Percentiles rank a stretch among this genome's conserved stretches.
Conservation (phyloP, 2,113 vertebrate species). For the Heloderma charlesbogerti region DNA sequence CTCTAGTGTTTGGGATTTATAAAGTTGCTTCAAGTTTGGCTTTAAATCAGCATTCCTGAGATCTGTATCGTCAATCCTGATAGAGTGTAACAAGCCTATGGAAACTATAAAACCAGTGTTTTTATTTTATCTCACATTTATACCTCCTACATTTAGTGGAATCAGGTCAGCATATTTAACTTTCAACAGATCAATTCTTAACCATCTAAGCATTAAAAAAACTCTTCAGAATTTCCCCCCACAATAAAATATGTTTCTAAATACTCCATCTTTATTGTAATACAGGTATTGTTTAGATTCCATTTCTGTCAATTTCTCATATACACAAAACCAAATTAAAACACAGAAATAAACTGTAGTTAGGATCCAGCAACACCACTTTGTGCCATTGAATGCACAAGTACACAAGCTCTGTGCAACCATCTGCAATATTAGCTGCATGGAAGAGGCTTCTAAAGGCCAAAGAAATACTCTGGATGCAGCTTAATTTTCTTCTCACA, state of each 20-base stretch:
- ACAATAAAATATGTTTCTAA: neutral
- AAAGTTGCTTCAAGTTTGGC: slow-evolving; percentile 20
- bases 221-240: slow-evolving; percentile 28
- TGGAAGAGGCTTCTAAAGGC: neutral
- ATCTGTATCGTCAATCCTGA: slow-evolving; percentile 4
- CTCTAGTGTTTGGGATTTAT: slow-evolving; percentile 35
- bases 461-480: neutral
- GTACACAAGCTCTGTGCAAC: neutral
- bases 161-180: slow-evolving; percentile 1
- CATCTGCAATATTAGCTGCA: neutral
- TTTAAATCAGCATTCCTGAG: slow-evolving; percentile 34
- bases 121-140: slow-evolving; percentile 2
- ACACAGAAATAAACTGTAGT: neutral
- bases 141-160: neutral
- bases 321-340: neutral
- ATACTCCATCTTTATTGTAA: neutral
- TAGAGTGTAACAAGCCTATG: slow-evolving; percentile 23
- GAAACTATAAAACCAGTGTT: slow-evolving; percentile 10
- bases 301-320: neutral
- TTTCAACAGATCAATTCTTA: slow-evolving; percentile 11
- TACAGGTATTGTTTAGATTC: neutral
- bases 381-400: neutral
- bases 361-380: neutral
- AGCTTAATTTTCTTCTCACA: neutral
- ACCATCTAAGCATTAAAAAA: slow-evolving; percentile 37